Conservation (phyloP, 2,888 invertebrate species). For the Bruchidius siliquastri region DNA sequence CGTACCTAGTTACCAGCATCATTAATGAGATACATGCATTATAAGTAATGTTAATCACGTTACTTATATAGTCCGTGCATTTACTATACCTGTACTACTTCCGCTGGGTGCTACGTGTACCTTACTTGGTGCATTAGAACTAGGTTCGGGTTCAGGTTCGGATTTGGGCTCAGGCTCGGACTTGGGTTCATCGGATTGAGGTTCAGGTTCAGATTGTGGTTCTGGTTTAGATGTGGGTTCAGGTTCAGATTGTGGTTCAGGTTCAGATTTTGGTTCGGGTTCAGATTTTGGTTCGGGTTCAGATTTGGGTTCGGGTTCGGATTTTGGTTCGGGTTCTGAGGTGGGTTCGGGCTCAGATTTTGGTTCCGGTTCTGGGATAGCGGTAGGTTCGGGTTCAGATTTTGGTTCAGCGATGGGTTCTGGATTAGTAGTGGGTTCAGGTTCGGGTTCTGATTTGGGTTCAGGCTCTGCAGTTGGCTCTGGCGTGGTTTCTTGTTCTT, state of each 20-base stretch:
- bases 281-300: conserved; percentile 46
- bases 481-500: conserved; percentile 45
- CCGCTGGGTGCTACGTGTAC: conserved; percentile 35
- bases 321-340: conserved; percentile 42
- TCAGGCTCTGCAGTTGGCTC: conserved; percentile 46
- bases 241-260: conserved; percentile 44
- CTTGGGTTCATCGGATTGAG: conserved; percentile 46
- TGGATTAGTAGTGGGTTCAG: conserved; percentile 39
- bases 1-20: no score
- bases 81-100: conserved; percentile 36
- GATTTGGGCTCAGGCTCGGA: conserved; percentile 44
- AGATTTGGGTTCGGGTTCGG: conserved; percentile 48
- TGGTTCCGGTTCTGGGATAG: conserved; percentile 38
- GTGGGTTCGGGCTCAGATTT: conserved; percentile 36
- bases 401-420: conserved; percentile 45
- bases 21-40: neutral
- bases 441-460: conserved; percentile 45
- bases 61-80: neutral
- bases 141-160: conserved; percentile 45
- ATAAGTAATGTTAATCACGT: neutral
- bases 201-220: conserved; percentile 38
- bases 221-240: conserved; percentile 49
- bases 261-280: conserved; percentile 44
- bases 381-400: conserved; percentile 34
- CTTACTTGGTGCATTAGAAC: conserved; percentile 40